Base-by-base conservation (phyloP, 2,888 invertebrate genomes). In the Pheosia gnoma region DNA sequence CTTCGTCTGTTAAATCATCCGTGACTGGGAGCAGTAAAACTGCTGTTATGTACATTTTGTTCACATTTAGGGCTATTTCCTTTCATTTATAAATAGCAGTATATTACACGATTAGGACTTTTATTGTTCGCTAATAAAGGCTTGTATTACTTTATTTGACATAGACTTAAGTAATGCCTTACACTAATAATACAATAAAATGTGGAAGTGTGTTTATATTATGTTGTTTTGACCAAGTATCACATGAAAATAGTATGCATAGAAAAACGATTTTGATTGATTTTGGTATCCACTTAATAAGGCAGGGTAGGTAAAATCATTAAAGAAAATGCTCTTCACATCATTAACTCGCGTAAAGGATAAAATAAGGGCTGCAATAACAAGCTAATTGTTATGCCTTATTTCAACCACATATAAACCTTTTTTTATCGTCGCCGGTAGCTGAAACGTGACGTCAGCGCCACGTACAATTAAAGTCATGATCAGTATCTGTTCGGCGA, bases 401-500 rank as follows among this genome's bases (percentile, higher is more conserved):
- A 8, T 41, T 57, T 53, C 7, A 10, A 59, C 63, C 39, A 9
- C 83, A 89, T 91, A 84, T 90, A 83, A 87, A 25, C 87, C 79
- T 38, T 59, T 1, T 54, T 62, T 53, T 62, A 56, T 47, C 57
- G 68, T 68, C 83, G 86, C 82, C 84, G 85, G 83, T 85, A 85
- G 83, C 85, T 82, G 83, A 87, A 87, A 87, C 86, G 86, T 90
- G 86, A 84, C 88, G 87, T 91, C 90, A 93, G 89, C 91, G 91
- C 91, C 93, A 88, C 88, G 84, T 91, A 89, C 91, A 91, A 93
- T 93, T 93, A 92, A 90, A 90, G 79, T 85, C 85, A 81, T 82
- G 93, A 92, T 93, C 84, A 81, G 86, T 92, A 92, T 92, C 93
- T 89, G 90, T 92, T 91, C 91, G 78, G 59, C 80, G 91, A 90